Base-by-base conservation (phyloP, 2,797 vertebrate genomes). In the Acipenser transmontanus region DNA sequence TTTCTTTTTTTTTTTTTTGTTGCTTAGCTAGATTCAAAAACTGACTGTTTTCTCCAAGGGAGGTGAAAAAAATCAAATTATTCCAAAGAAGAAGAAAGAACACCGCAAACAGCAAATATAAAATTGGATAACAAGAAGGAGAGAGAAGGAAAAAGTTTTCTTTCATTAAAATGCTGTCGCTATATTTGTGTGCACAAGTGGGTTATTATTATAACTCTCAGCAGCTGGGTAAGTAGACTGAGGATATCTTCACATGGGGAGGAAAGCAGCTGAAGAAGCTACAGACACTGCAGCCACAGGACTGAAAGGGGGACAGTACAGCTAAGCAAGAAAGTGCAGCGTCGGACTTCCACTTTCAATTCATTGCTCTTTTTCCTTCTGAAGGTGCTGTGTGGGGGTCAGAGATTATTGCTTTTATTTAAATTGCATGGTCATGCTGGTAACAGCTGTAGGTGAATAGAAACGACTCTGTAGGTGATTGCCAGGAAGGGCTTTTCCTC, bases 151-250 rank as follows among this genome's bases (percentile, higher is more conserved):
- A 34, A 34, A 34, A 34, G 34, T 34, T 34, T 17, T 17, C 17
- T 17, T 17, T 17, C 17, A 17, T 17, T 34, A 34, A 34, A 34
- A 34, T 34, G 34, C 34, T 34, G 34, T 34, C 0, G 34, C 34
- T 34, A 34, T 3, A 34, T 17, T 17, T 17, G 1, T 17, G 17
- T 17, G 17, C 17, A 17, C 17, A 17, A 17, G 17, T 17, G 17
- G 17, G 17, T 17, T 17, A 17, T 17, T 17, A 17, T 34, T 34
- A 34, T 11, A 13, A 73, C 72, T 71, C 82, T 83, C 84, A 85
- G 84, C 85, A 87, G 82, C 87, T 87, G 87, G 84, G 83, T 34
- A 80, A 80, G 79, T 78, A 84, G 77, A 85, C 81, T 81, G 82
- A 80, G 76, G 83, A 82, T 82, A 84, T 82, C 80, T 85, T 85